Base-by-base conservation (phyloP, 2,113 vertebrate species). In the Thunnus maccoyii region DNA sequence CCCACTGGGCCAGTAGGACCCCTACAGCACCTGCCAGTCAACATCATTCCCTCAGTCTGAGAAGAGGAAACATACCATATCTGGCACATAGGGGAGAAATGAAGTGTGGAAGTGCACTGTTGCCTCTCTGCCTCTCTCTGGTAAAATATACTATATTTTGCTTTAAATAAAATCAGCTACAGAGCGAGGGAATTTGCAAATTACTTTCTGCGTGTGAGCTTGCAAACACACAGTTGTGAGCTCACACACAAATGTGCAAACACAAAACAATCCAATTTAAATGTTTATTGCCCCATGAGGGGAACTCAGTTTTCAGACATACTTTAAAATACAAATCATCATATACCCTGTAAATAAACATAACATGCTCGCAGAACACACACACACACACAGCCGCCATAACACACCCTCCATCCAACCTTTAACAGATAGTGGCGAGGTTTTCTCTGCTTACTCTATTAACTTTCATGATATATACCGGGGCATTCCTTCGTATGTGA, bases 21-120 rank as follows among this genome's bases (percentile, higher is more conserved):
- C 80, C 84, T 72, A 1, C 63, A 76, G 82, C 64, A 62, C 48
- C 78, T 41, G 76, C 65, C 81, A 80, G 51, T 83, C 87, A 85
- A 67, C 55, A 78, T 81, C 22, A 76, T 58, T 56, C 60, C 61
- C 12, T 61, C 61, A 66, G 73, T 41, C 50, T 68, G 76, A 82
- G 55, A 64, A 77, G 78, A 56, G 85, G 72, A 88, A 86, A 85
- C 67, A 44, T 76, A 78, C 55, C 27, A 51, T 25, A 72, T 63
- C n/a, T 52, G 67, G 55, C 71, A 57, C 76, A 72, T 27, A 6
- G 46, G 57, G 58, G 78, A 65, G 44, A 68, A 67, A 80, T 72
- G 61, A 56, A 65, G 61, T 63, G 52, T 55, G 50, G 57, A 82
- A 73, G 47, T 57, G 66, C 67, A 73, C 22, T 32, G 61, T 57